Conservation (phyloP, 2,797 vertebrate species). For the Labeo calbasu region DNA sequence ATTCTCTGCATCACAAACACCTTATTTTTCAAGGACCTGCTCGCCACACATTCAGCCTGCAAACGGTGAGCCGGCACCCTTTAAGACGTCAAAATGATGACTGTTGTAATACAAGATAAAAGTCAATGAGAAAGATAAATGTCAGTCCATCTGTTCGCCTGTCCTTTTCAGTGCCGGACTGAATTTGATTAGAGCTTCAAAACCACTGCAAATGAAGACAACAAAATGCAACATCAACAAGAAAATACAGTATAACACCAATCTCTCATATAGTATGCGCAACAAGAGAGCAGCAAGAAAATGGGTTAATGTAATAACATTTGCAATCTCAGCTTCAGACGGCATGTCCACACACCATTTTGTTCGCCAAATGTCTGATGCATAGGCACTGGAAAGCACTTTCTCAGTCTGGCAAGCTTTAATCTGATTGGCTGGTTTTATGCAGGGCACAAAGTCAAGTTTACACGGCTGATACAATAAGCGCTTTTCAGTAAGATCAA, state of each 20-base stretch:
- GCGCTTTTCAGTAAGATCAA: constrained; percentile 14
- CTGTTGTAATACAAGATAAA: constrained; percentile 56
- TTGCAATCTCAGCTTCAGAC: not conserved
- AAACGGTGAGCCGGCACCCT: constrained; percentile 40
- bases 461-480: constrained; percentile 22
- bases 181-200: constrained; percentile 51
- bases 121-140: constrained; percentile 57
- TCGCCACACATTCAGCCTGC: constrained; percentile 17
- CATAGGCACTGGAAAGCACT: constrained; percentile 20
- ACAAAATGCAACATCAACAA: constrained; percentile 18
- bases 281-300: not conserved
- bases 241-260: not conserved
- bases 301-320: not conserved
- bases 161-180: constrained; percentile 40
- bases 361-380: not conserved
- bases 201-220: constrained; percentile 42
- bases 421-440: constrained; percentile 31
- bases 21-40: constrained; percentile 38
- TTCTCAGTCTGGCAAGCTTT: constrained; percentile 38
- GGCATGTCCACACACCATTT: not conserved
- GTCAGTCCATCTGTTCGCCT: constrained; percentile 55
- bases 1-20: constrained; percentile 30
- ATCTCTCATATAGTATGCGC: not conserved
- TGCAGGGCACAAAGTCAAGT: constrained; percentile 1
- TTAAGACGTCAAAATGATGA: constrained; percentile 54